Evolutionary conservation across 2,888 invertebrate genomes (phyloP).

Genomic region (Acanthococcus lagerstroemiae): DNA sequence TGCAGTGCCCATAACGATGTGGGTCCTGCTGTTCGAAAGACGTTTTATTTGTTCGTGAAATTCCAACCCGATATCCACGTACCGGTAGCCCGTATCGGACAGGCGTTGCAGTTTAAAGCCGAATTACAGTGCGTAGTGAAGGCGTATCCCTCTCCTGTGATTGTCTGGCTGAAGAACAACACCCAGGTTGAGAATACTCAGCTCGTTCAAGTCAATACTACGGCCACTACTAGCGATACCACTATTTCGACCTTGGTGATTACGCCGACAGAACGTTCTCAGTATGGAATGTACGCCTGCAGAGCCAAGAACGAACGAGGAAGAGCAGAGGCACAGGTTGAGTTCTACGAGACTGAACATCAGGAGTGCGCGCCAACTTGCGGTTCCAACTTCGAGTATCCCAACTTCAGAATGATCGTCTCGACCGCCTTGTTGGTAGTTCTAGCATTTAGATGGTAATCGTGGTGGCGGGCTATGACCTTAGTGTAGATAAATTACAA

Average conservation of each 20-base stretch:
- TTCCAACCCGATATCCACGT: neutral
- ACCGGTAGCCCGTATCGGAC: neutral
- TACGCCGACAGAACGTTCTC: conserved; percentile 77
- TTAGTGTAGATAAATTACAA: too few relatives aligned
- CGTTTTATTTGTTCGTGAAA: neutral
- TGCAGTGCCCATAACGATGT: neutral
- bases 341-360: conserved; percentile 76
- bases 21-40: neutral
- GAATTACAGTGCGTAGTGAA: neutral
- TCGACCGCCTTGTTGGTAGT: neutral
- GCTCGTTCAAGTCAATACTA: conserved; percentile 52
- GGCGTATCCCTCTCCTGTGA: neutral
- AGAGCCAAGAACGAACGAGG: conserved; percentile 80
- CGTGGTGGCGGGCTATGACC: too few relatives aligned
- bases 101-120: neutral
- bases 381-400: conserved; percentile 32
- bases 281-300: conserved; percentile 74
- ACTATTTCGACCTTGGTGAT: conserved; percentile 78
- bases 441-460: too few relatives aligned
- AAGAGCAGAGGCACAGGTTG: conserved; percentile 60
- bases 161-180: neutral
- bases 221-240: conserved; percentile 81
- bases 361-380: conserved; percentile 91
- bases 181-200: neutral
- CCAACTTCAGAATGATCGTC: neutral